Conservation (phyloP, 2,797 vertebrate genomes). For the Harpagifer antarcticus region DNA sequence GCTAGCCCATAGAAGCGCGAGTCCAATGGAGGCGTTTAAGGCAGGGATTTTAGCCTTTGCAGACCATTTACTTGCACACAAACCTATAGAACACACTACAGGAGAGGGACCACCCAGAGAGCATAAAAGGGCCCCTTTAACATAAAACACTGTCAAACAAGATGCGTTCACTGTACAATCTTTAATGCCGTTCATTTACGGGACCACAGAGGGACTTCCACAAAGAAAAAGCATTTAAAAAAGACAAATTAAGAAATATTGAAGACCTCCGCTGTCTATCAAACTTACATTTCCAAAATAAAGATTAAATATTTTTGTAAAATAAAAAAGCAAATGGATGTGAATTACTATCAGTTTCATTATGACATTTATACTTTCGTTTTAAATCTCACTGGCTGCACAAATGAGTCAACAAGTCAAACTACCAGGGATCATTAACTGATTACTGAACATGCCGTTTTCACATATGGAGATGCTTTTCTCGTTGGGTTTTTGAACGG, state of each 20-base stretch:
- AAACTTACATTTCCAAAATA: background rate
- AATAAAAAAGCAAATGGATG: background rate
- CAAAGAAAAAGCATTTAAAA: background rate
- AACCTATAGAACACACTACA: too few species aligned
- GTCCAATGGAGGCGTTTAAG: too few species aligned
- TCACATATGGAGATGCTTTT: too few species aligned
- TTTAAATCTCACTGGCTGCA: background rate
- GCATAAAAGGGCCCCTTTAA: background rate
- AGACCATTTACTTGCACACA: too few species aligned
- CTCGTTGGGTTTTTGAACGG: too few species aligned
- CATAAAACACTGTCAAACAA: background rate
- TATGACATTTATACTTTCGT: background rate
- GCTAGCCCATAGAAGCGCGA: too few species aligned
- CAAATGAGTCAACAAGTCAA: too few species aligned
- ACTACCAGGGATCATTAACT: too few species aligned
- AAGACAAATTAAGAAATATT: conserved; percentile 1
- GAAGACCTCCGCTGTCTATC: too few species aligned
- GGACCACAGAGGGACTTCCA: background rate
- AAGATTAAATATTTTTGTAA: background rate
- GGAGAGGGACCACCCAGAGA: too few species aligned
- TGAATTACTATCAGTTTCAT: conserved; percentile 4
- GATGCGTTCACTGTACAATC: conserved; percentile 11
- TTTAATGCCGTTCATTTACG: conserved; percentile 56
- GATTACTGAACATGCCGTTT: too few species aligned
- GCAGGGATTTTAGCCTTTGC: too few species aligned